A percentile compares a stretch with the other conserved stretches of the same genome.
Evolutionary conservation across 2,113 vertebrate species (phyloP).

Genomic region (Engraulis encrasicolus): DNA sequence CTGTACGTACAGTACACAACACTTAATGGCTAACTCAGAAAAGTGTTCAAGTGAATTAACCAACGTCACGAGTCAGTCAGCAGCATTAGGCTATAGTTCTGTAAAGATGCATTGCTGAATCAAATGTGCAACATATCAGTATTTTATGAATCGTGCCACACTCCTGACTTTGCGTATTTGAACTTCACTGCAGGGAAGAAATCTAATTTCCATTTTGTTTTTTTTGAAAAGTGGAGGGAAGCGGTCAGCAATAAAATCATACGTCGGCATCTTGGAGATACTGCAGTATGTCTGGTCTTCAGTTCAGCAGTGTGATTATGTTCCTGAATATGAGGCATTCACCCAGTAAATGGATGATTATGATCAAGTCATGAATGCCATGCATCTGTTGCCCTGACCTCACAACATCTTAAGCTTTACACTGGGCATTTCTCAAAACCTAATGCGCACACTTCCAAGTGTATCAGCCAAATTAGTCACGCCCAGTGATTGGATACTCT

Average conservation of each 20-base stretch:
- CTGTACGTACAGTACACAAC: too few species aligned
- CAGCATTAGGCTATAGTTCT: too few species aligned
- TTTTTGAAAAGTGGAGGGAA: neutral
- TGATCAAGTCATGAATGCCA: neutral
- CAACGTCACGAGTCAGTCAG: too few species aligned
- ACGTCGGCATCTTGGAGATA: neutral
- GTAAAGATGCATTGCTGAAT: too few species aligned
- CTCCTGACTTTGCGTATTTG: neutral
- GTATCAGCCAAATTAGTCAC: too few species aligned
- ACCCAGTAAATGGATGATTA: neutral
- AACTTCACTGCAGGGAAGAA: neutral
- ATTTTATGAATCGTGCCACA: neutral
- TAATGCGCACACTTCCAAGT: too few species aligned
- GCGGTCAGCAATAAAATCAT: neutral
- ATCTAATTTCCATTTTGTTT: neutral
- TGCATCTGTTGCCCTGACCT: conserved; percentile 6
- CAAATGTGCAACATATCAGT: too few species aligned
- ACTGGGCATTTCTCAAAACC: too few species aligned
- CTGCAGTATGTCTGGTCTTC: neutral
- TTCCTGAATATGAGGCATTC: neutral
- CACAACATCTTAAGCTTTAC: neutral
- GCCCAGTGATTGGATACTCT: too few species aligned
- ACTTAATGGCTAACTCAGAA: too few species aligned
- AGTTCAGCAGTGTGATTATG: neutral
- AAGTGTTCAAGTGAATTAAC: too few species aligned